phyloP scores from a whole-genome alignment of 1,140 invertebrate genomes.

The Ostrea denselamellosa region DNA sequence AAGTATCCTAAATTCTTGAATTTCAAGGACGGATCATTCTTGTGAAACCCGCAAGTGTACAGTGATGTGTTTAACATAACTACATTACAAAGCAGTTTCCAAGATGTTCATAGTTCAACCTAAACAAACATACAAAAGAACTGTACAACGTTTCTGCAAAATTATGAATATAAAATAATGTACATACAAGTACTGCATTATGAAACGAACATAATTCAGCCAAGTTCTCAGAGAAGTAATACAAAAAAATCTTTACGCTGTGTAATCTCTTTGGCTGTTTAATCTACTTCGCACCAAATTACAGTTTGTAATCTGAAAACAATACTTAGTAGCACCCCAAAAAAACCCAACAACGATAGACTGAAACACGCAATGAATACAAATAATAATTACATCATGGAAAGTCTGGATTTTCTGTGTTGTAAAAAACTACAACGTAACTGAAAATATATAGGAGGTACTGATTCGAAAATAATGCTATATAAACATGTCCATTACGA shows the following conservation, averaged over 20 bases:
- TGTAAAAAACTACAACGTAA: neutral
- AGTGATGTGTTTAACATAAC: neutral
- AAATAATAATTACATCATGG: neutral
- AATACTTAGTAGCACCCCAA: neutral
- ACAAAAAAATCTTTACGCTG: neutral
- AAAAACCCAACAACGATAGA: neutral
- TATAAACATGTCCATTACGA: conserved; percentile 29
- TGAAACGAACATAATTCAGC: neutral
- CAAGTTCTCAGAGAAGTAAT: neutral
- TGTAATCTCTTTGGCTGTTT: conserved; percentile 7
- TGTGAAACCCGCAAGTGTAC: neutral
- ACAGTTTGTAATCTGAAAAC: neutral
- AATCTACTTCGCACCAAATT: neutral
- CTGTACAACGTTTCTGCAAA: neutral
- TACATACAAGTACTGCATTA: neutral
- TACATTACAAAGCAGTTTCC: neutral
- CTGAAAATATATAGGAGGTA: neutral
- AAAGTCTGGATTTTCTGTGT: neutral
- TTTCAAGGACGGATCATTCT: neutral
- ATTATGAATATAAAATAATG: neutral
- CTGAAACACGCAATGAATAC: neutral
- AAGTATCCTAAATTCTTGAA: neutral
- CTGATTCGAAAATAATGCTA: neutral
- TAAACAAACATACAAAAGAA: neutral
- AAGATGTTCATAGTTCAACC: neutral